Percentiles rank a stretch among this genome's conserved stretches.
These are phyloP conservation scores for Luscinia megarhynchos DNA, from an alignment of 2,797 vertebrate genomes.

Conservation along the genomic window DNA sequence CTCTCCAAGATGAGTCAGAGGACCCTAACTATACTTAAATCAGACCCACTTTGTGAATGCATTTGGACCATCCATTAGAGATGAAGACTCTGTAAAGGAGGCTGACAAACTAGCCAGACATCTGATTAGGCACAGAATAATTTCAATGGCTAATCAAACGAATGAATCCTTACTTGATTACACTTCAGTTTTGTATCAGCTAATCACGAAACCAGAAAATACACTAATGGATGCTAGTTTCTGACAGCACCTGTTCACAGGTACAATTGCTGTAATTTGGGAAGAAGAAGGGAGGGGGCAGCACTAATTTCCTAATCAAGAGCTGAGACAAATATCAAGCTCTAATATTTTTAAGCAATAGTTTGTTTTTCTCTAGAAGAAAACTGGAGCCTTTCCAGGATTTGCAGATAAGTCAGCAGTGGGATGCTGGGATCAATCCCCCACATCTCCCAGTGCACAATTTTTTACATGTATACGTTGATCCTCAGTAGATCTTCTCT, in stretches of 20 bases:
- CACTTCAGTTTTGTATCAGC: conserved; percentile 76
- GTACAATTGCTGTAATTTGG: conserved; percentile 68
- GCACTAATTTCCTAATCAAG: conserved; percentile 67
- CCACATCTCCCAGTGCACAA: rapidly evolving
- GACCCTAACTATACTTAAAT: conserved; percentile 60
- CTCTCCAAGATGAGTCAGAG: conserved; percentile 22
- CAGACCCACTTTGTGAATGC: conserved; percentile 60
- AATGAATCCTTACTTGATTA: conserved; percentile 81
- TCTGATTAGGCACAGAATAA: conserved; percentile 79
- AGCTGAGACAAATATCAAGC: neutral
- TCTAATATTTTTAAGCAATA: conserved; percentile 26
- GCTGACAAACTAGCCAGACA: conserved; percentile 76
- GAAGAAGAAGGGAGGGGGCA: conserved; percentile 48
- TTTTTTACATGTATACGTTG: neutral
- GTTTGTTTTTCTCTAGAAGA: neutral
- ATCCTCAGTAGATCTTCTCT: neutral
- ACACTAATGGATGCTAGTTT: conserved; percentile 52
- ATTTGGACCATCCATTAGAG: conserved; percentile 70
- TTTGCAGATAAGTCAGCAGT: neutral
- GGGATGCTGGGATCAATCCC: neutral
- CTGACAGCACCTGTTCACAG: conserved; percentile 62
- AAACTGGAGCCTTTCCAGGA: neutral
- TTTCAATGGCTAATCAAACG: conserved; percentile 81
- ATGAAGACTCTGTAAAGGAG: conserved; percentile 63
- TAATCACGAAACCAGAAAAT: conserved; percentile 77